Conservation (phyloP, 2,888 invertebrate species). For the Brachycybe producta region DNA sequence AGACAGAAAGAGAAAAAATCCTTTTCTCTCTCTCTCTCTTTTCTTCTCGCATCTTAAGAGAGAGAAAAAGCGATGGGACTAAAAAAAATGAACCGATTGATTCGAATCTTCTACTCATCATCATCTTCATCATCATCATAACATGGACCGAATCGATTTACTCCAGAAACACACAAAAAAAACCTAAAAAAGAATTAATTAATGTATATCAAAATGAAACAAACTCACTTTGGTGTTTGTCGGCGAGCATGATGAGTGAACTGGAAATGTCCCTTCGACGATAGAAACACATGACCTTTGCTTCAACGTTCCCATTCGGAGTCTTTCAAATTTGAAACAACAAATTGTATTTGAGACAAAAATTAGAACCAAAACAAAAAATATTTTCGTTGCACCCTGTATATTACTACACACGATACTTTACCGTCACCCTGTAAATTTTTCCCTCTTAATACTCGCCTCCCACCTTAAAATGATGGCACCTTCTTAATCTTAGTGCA, state of each 20-base stretch:
- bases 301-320: constrained; percentile 94
- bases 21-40: too few species aligned
- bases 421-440: neutral
- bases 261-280: constrained; percentile 92
- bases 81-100: neutral
- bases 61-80: too few species aligned
- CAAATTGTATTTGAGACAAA: neutral
- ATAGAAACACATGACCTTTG: constrained; percentile 99
- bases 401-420: neutral
- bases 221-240: constrained; percentile 74
- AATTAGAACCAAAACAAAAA: neutral
- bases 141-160: neutral
- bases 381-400: neutral
- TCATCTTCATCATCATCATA: neutral
- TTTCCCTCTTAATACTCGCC: too few species aligned
- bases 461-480: too few species aligned
- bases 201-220: neutral
- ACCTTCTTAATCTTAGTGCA: too few species aligned
- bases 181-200: neutral
- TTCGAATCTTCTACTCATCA: neutral
- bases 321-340: constrained; percentile 46
- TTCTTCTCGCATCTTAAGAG: too few species aligned
- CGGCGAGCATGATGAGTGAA: constrained; percentile 90
- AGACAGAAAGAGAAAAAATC: too few species aligned
- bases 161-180: too few species aligned